phyloP scores from a whole-genome alignment of 1,140 invertebrate genomes.

The Melitaea cinxia region DNA sequence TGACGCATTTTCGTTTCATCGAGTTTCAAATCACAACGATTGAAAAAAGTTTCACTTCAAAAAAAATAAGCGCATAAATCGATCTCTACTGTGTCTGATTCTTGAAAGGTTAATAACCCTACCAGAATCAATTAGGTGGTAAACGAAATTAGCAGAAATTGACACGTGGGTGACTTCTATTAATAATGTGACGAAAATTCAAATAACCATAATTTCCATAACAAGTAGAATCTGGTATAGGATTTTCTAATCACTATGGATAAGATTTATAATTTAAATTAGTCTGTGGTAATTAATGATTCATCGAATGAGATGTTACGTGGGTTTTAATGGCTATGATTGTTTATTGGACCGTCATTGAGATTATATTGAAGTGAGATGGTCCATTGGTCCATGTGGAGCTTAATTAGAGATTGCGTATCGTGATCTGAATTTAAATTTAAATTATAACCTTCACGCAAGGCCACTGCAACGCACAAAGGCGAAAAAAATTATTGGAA shows the following conservation, averaged over 20 bases:
- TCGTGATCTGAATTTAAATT: not conserved
- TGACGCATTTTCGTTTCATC: no score
- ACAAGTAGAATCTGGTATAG: not conserved
- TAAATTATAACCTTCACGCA: no score
- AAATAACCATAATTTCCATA: conserved; percentile 1
- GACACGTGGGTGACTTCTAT: not conserved
- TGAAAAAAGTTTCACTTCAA: no score
- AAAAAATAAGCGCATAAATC: no score
- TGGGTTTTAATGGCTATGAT: conserved; percentile 16
- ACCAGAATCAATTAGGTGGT: not conserved
- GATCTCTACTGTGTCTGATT: no score
- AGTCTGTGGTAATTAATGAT: conserved; percentile 16
- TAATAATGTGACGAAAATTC: not conserved
- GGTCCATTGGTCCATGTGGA: not conserved
- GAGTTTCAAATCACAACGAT: no score
- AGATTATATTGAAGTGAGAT: not conserved
- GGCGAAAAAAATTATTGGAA: no score
- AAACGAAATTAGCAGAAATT: not conserved
- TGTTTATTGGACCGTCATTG: conserved; percentile 12
- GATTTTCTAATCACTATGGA: not conserved
- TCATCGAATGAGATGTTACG: conserved; percentile 8
- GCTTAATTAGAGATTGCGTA: not conserved
- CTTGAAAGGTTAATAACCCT: not conserved
- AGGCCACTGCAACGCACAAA: no score
- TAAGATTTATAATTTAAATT: conserved; percentile 11